Conservation (phyloP, 2,797 vertebrate species). For the Coluber constrictor region DNA sequence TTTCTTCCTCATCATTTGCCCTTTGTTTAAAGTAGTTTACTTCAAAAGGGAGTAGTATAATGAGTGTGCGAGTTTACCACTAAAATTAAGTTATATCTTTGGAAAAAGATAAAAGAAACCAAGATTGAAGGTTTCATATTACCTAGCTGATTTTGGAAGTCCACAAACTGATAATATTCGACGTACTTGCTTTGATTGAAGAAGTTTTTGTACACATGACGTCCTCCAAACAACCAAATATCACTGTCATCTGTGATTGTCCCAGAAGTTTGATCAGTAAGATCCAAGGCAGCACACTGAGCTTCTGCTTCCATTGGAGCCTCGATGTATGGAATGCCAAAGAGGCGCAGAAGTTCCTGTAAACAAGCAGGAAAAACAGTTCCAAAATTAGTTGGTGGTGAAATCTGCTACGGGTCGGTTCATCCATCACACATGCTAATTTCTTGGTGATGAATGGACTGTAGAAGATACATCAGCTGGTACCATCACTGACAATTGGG, state of each 20-base stretch:
- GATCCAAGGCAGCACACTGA: constrained; percentile 88
- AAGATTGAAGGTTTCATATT: constrained; percentile 38
- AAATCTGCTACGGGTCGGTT: neutral
- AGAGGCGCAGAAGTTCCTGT: constrained; percentile 90
- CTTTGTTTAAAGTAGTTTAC: neutral
- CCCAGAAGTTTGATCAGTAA: constrained; percentile 88
- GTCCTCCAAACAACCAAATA: constrained; percentile 94
- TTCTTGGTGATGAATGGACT: neutral
- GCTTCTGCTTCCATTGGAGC: constrained; percentile 96
- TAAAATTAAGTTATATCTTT: neutral
- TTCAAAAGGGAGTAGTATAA: neutral
- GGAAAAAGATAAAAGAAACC: neutral
- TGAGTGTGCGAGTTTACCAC: neutral
- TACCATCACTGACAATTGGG: too few relatives aligned
- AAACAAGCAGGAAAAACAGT: neutral
- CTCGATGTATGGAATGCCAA: constrained; percentile 89
- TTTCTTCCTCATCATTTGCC: neutral
- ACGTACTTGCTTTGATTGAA: constrained; percentile 92
- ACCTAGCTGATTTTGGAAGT: constrained; percentile 92
- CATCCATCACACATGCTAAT: neutral
- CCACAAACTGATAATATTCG: constrained; percentile 87
- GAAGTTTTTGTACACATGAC: constrained; percentile 96
- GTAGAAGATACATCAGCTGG: neutral
- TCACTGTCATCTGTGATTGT: constrained; percentile 98
- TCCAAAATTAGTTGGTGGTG: neutral